These are phyloP conservation scores for Bryconaethiops microstoma DNA, from an alignment of 2,797 vertebrate species.

Conservation along the genomic window DNA sequence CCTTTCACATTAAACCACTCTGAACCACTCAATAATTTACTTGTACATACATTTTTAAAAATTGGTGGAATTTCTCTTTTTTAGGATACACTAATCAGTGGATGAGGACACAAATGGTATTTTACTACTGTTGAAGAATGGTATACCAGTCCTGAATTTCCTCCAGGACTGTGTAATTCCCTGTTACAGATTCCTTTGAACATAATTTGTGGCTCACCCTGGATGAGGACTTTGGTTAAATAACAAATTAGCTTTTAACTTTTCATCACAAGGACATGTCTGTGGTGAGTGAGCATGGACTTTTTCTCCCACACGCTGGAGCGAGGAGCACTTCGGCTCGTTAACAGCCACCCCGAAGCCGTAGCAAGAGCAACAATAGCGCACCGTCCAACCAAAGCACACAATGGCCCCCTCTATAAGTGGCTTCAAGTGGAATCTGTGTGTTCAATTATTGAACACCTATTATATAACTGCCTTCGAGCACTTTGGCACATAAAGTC, in stretches of 20 bases:
- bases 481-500: constrained; percentile 74
- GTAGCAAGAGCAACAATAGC: constrained; percentile 39
- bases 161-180: constrained; percentile 16
- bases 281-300: constrained; percentile 23
- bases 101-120: background rate
- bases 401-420: constrained; percentile 66
- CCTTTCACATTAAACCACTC: no score
- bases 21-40: no score
- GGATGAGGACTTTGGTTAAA: constrained; percentile 32
- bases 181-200: constrained; percentile 8
- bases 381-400: constrained; percentile 40
- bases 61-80: no score
- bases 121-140: background rate
- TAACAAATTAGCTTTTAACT: constrained; percentile 44
- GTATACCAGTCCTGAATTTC: background rate
- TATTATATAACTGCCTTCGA: constrained; percentile 77
- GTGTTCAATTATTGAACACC: constrained; percentile 76
- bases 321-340: constrained; percentile 32
- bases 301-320: constrained; percentile 46
- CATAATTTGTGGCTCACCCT: constrained; percentile 3
- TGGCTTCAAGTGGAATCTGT: constrained; percentile 67
- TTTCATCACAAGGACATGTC: constrained; percentile 35
- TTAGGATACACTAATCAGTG: background rate
- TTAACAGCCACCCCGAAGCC: constrained; percentile 48
- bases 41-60: no score